Percentiles rank a stretch among this genome's conserved stretches.
Evolutionary conservation across 2,888 invertebrate genomes (phyloP).

Genomic region (Dicroscelio sp.): DNA sequence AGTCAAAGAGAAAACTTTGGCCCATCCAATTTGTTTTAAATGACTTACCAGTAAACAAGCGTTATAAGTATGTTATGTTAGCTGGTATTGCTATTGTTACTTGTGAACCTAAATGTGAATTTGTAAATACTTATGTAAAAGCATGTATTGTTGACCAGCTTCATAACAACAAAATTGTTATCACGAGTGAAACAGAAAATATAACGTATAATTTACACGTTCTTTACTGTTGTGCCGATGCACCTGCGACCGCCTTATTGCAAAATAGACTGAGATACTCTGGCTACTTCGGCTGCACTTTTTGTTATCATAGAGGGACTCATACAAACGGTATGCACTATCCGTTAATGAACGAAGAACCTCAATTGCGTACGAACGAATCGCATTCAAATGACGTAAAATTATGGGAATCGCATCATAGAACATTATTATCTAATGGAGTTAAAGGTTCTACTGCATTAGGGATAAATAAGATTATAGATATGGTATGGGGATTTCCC

Average conservation of each 20-base stretch:
- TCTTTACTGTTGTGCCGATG: slow-evolving; percentile 32
- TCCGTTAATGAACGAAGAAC: background rate
- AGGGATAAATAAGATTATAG: background rate
- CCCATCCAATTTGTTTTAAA: slow-evolving; percentile 55
- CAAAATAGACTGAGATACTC: slow-evolving; percentile 34
- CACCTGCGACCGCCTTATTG: slow-evolving; percentile 27
- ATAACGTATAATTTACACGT: background rate
- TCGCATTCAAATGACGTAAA: slow-evolving; percentile 11
- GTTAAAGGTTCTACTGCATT: slow-evolving; percentile 63
- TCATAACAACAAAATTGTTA: background rate
- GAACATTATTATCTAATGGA: slow-evolving; percentile 33
- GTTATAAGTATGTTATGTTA: slow-evolving; percentile 28
- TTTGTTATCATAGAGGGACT: slow-evolving; percentile 4
- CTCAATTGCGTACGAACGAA: slow-evolving; percentile 16
- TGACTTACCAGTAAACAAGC: slow-evolving; percentile 9
- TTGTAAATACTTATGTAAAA: slow-evolving; percentile 6
- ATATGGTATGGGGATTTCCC: slow-evolving; percentile 67
- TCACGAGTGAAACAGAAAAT: background rate
- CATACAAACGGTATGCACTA: slow-evolving; percentile 26
- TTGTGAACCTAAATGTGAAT: background rate
- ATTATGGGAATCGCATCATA: background rate
- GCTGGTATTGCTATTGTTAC: background rate
- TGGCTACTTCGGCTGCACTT: slow-evolving; percentile 5
- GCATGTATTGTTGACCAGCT: slow-evolving; percentile 29
- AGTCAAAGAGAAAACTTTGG: slow-evolving; percentile 54